Evolutionary conservation across 2,113 vertebrate genomes (phyloP).

Genomic region (Hystrix cristata): DNA sequence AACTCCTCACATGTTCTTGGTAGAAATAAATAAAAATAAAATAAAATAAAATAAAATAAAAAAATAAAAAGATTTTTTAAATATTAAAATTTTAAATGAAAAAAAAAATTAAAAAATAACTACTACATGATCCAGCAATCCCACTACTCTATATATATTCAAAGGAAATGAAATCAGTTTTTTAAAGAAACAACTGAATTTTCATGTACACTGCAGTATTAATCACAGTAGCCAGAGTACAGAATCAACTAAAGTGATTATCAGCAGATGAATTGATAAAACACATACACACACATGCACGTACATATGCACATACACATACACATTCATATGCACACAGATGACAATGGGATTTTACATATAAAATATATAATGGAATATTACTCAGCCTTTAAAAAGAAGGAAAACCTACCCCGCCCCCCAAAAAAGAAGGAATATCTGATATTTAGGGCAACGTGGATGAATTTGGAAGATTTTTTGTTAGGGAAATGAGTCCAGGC

Average conservation of each 20-base stretch:
- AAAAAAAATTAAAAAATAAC: background rate
- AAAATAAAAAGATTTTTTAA: too few species aligned
- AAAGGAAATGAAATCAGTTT: background rate
- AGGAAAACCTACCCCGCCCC: background rate
- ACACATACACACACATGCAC: background rate
- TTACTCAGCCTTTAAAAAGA: background rate
- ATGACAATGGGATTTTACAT: too few species aligned
- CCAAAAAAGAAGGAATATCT: background rate
- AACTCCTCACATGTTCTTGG: too few species aligned
- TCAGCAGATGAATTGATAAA: background rate
- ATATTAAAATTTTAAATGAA: too few species aligned
- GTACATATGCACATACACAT: background rate
- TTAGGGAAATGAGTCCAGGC: background rate
- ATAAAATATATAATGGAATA: background rate
- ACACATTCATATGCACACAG: background rate
- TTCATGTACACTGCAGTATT: background rate
- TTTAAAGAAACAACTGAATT: background rate
- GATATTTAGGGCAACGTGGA: background rate
- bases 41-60: too few species aligned
- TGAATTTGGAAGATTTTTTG: background rate
- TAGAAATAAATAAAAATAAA: too few species aligned
- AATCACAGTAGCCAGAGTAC: background rate
- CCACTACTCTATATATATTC: background rate
- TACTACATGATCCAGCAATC: background rate
- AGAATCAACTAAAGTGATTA: background rate